A percentile compares a stretch with the other conserved stretches of the same genome.
phyloP scores from a whole-genome alignment of 2,113 vertebrate genomes.

The Hydropotes inermis region DNA sequence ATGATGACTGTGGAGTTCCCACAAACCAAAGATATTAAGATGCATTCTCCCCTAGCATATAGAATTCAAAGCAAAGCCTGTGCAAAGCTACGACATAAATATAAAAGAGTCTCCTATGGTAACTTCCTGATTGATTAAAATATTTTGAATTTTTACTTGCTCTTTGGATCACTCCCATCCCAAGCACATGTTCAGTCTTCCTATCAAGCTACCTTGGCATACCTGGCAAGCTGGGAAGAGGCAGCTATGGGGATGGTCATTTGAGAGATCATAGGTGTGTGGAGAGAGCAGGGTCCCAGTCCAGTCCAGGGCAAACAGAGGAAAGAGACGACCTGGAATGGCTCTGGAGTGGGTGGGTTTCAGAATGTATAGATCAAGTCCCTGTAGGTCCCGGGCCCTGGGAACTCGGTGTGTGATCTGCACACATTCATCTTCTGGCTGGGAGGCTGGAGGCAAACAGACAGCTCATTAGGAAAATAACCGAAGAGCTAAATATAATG shows the following conservation, averaged over 20 bases:
- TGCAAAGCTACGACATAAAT: not conserved
- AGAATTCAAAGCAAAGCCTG: not conserved
- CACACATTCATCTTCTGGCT: conserved; percentile 48
- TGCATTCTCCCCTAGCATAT: not conserved
- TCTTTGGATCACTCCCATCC: not conserved
- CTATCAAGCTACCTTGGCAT: not conserved
- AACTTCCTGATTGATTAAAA: not conserved
- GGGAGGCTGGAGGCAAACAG: conserved; percentile 51
- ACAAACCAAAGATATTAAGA: not conserved
- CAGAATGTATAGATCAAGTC: not conserved
- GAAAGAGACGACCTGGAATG: not conserved
- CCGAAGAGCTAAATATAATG: conserved; percentile 63
- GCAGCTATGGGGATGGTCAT: not conserved
- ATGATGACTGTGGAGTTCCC: not conserved
- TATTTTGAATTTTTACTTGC: not conserved
- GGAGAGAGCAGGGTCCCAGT: not conserved
- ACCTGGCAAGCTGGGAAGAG: not conserved
- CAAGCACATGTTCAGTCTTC: not conserved
- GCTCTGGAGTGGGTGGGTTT: not conserved
- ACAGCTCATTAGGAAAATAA: conserved; percentile 68
- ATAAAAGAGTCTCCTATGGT: not conserved
- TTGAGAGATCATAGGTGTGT: not conserved
- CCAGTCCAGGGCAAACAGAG: not conserved
- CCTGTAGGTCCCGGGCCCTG: not conserved
- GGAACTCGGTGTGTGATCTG: not conserved